Conservation (phyloP, 2,888 invertebrate genomes). For the Erpobdella octoculata region DNA sequence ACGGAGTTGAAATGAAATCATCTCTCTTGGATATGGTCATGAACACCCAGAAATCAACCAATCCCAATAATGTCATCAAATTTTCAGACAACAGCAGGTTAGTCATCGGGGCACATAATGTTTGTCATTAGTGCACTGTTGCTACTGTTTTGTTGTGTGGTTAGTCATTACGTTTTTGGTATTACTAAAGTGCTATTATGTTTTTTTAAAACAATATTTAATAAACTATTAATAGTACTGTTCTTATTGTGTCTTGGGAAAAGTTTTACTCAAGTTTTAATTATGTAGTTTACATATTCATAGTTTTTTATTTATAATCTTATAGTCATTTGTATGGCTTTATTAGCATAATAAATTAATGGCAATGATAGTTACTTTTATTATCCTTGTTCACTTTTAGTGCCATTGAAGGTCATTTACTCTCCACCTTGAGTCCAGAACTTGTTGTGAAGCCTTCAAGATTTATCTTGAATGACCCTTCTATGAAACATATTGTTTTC, state of each 20-base stretch:
- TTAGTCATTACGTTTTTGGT: no score
- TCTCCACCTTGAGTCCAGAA: slow-evolving; percentile 64
- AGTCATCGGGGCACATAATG: neutral
- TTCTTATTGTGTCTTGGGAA: no score
- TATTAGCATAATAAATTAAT: neutral
- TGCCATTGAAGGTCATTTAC: slow-evolving; percentile 75
- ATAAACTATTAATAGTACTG: no score
- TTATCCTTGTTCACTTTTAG: slow-evolving; percentile 53
- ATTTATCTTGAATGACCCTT: slow-evolving; percentile 55
- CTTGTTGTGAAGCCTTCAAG: slow-evolving; percentile 63
- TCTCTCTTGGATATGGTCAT: slow-evolving; percentile 87
- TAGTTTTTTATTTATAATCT: neutral
- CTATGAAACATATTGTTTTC: slow-evolving; percentile 78
- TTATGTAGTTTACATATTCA: no score
- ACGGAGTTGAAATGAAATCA: slow-evolving; percentile 68
- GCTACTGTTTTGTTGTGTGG: no score
- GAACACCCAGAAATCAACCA: slow-evolving; percentile 74
- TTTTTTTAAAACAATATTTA: neutral
- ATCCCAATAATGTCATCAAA: slow-evolving; percentile 88
- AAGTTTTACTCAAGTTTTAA: no score
- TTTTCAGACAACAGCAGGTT: slow-evolving; percentile 92
- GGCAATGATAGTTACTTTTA: neutral
- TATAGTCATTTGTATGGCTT: neutral
- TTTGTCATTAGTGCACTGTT: no score
- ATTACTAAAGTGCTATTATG: no score